Base-by-base conservation (phyloP, 2,113 vertebrate species). In the Mormyrus iriodes region DNA sequence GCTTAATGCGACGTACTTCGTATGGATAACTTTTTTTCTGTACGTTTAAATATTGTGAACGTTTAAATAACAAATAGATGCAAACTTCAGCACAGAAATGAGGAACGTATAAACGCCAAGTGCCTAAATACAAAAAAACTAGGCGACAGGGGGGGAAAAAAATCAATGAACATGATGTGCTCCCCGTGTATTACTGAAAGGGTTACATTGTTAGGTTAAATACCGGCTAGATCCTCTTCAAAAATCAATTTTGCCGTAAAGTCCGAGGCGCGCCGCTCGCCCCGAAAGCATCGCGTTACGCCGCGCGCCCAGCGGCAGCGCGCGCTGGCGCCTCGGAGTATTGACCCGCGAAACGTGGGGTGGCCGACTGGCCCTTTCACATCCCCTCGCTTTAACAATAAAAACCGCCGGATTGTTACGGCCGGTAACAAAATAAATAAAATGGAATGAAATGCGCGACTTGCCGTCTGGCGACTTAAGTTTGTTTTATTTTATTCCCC, bases 151-250 rank as follows among this genome's bases (percentile, higher is more conserved):
- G 95, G 95, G 96, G 95, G 95, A 90, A 96, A 96, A 96, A 97
- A 96, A 99, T 99, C 97, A 97, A 99, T 99, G 97, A 97, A 95
- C 96, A 96, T 96, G 97, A 97, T 97, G 93, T 90, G 96, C 95
- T 95, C 95, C 96, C 96, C 95, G 93, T 97, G 97, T 98, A 96
- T 95, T 96, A 97, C 97, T 97, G 94, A 94, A 89, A 92, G 96
- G 97, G 96, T 97, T 96, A 97, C 96, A 96, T 95, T 97, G 97
- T 97, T 97, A 97, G 97, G 97, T 99, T 98, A 99, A 98, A 98
- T 94, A 97, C 96, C 94, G 96, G 95, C 97, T 95, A 96, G 96
- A 95, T 97, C 97, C 97, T 97, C 97, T 97, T 97, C 95, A 96
- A 96, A 95, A 98, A 99, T 99, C 97, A 97, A 98, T 99, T 55